These are phyloP conservation scores for Mormyrus hasselquistii DNA, from an alignment of 2,797 vertebrate genomes.

Conservation along the genomic window DNA sequence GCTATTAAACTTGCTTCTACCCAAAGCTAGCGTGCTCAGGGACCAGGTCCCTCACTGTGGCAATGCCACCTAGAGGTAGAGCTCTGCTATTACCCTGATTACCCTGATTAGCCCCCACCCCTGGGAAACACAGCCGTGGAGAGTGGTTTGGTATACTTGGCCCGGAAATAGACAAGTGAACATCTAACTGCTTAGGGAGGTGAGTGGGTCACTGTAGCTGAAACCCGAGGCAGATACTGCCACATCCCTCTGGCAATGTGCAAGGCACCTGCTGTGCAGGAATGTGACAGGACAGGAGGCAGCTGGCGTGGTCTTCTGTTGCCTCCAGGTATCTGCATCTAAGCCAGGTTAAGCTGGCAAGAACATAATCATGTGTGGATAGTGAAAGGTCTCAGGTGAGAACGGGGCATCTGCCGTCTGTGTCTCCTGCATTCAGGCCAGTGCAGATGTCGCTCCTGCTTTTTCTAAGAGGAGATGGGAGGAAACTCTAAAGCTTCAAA, in stretches of 20 bases:
- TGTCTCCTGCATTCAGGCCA: not conserved
- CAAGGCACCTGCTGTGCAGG: not conserved
- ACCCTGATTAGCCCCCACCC: not conserved
- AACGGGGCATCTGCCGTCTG: not conserved
- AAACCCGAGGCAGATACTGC: not conserved
- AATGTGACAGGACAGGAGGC: not conserved
- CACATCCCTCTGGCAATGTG: not conserved
- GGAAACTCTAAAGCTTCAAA: not conserved
- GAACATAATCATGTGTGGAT: not conserved
- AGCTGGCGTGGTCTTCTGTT: not conserved
- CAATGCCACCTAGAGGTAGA: not conserved
- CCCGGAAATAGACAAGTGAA: not conserved
- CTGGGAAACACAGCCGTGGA: not conserved
- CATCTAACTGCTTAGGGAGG: not conserved
- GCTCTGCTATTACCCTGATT: not conserved
- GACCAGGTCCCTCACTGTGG: not conserved
- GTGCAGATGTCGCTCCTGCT: not conserved
- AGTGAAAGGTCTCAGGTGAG: not conserved
- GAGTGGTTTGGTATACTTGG: not conserved
- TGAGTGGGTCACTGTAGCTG: not conserved
- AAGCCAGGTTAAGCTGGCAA: not conserved
- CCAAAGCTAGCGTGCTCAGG: slow-evolving; percentile 13
- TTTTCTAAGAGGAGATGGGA: not conserved
- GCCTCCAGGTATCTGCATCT: not conserved
- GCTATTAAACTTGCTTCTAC: slow-evolving; percentile 31